Percentiles rank a stretch among this genome's conserved stretches.
phyloP scores from a whole-genome alignment of 2,113 vertebrate genomes.

The Microtus pennsylvanicus region DNA sequence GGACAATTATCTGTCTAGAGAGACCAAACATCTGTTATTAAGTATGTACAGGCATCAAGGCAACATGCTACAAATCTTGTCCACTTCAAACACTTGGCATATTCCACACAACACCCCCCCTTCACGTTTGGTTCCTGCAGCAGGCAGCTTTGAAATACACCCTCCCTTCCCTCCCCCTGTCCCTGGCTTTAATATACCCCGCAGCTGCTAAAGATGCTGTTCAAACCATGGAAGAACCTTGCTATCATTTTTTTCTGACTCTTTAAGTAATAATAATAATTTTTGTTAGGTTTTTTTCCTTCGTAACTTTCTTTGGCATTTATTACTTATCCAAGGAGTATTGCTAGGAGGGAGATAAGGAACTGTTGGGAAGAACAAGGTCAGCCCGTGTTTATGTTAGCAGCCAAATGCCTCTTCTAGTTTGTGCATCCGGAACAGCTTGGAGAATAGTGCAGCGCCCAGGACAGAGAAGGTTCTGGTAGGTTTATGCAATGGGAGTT shows the following conservation, averaged over 20 bases:
- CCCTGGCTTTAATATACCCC: slow-evolving; percentile 83
- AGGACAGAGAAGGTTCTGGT: background rate
- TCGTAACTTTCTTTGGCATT: slow-evolving; percentile 75
- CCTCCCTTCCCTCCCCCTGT: slow-evolving; percentile 89
- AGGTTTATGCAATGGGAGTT: background rate
- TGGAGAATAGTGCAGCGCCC: background rate
- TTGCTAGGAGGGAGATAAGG: slow-evolving; percentile 67
- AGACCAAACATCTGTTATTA: slow-evolving; percentile 98
- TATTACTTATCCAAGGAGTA: slow-evolving; percentile 80
- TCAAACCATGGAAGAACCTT: slow-evolving; percentile 82
- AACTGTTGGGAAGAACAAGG: slow-evolving; percentile 74
- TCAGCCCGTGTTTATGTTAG: slow-evolving; percentile 65
- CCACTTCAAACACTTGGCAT: slow-evolving; percentile 94
- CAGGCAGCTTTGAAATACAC: slow-evolving; percentile 91
- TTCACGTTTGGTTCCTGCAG: slow-evolving; percentile 85
- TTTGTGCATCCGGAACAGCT: slow-evolving; percentile 25
- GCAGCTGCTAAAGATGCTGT: slow-evolving; percentile 86
- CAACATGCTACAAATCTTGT: slow-evolving; percentile 95
- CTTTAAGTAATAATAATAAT: slow-evolving; percentile 69
- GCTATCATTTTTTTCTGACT: slow-evolving; percentile 56
- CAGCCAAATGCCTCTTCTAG: slow-evolving; percentile 49
- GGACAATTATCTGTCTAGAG: slow-evolving; percentile 93
- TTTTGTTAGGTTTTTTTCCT: slow-evolving; percentile 14
- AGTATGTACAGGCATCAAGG: slow-evolving; percentile 93
- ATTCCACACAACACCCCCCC: slow-evolving; percentile 83